Evolutionary conservation across 2,888 invertebrate species (phyloP).

Genomic region (Dendrolimus pini): DNA sequence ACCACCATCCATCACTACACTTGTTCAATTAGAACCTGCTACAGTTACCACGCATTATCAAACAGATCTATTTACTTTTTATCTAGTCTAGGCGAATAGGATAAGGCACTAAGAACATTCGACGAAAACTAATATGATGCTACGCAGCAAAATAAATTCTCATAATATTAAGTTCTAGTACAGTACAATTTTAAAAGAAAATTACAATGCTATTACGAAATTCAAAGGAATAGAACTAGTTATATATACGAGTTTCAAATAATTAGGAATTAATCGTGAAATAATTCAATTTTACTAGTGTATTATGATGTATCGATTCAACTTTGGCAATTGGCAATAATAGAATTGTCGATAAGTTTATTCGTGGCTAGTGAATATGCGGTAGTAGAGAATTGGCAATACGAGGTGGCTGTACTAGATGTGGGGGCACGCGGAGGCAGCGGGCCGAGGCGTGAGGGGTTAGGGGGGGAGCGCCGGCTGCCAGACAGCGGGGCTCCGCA

Average conservation of each 20-base stretch:
- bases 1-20: conserved; percentile 54
- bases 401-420: conserved; percentile 58
- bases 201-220: conserved; percentile 18
- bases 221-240: background rate
- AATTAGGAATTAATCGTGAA: background rate
- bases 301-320: conserved; percentile 18
- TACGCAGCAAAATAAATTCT: no score
- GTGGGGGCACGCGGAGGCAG: conserved; percentile 31
- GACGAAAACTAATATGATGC: no score
- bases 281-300: background rate
- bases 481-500: conserved; percentile 77
- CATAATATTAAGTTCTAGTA: no score
- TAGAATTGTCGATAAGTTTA: conserved; percentile 37
- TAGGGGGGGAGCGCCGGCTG: conserved; percentile 43
- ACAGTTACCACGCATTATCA: conserved; percentile 42
- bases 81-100: no score
- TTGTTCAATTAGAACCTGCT: conserved; percentile 66
- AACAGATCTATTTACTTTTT: conserved; percentile 24
- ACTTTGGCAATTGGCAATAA: conserved; percentile 38
- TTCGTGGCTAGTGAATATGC: conserved; percentile 26
- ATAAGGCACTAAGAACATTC: no score
- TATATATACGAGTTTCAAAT: background rate
- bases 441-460: conserved; percentile 22
- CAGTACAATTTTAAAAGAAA: no score
- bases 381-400: conserved; percentile 55